Evolutionary conservation across 1,140 invertebrate species (phyloP), one percentile per base, ranked within the genome.

Genomic region (Melanaphis sacchari): DNA sequence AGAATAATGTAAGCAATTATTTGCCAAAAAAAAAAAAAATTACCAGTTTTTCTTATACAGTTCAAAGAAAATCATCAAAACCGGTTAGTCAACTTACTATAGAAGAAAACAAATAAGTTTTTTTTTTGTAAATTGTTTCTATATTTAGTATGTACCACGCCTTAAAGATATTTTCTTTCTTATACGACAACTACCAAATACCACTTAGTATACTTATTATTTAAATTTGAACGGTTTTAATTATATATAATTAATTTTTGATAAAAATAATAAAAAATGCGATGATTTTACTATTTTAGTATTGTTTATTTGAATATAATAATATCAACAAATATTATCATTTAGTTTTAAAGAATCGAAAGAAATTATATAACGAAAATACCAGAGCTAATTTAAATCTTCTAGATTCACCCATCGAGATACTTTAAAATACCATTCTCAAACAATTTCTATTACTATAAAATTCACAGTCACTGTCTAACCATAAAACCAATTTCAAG

Each of bases 91-190:
- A 22, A 88, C 85, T 88, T 36, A 22, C n/a, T 49, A 49, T 6
- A 36, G 7, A n/a, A 18, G 31, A 88, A 49, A 88, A 88, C 85
- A 87, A 87, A 87, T n/a, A 43, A 15, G 24, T 11, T 40, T 46
- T 46, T 46, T 43, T 43, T 43, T 46, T 18, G 7, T 18, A 85
- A 85, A 46, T 46, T 87, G 84, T 76, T 76, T 6, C 41, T 87
- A 15, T 43, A 43, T 41, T n/a, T 76, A 87, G 26, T 87, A 26
- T 21, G 3, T 40, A 87, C 84, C 84, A 87, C 84, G 24, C 40
- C 84, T 87, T 26, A 15, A 87, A n/a, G 41, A n/a, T 87, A 87
- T 87, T 87, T 87, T 43, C 84, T 87, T 87, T 87, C 7, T 43
- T 26, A 87, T 26, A 87, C 31, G 43, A 46, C 84, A 1, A 4